Base-by-base conservation (phyloP, 2,113 vertebrate species). In the Scortum barcoo region DNA sequence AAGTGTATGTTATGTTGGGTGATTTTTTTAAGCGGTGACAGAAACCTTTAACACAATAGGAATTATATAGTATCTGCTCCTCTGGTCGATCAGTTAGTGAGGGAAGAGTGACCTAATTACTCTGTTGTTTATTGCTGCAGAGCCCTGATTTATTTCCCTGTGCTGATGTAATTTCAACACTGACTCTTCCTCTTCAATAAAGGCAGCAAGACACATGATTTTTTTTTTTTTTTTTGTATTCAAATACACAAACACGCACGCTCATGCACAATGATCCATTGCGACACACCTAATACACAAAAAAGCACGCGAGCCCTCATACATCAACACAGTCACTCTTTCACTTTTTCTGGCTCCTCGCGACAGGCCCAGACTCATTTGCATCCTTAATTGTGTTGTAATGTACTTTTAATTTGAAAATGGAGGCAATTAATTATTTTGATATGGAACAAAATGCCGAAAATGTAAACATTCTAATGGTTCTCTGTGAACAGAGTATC, bases 331-430 rank as follows among this genome's bases (percentile, higher is more conserved):
- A 89, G 86, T 92, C 90, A 85, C 80, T 92, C 88, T 91, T 89
- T 92, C 90, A 87, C 79, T 93, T 91, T 89, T 81, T 84, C 84
- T 80, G 79, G 87, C 83, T 94, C 80, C 86, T 88, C 57, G 61
- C 78, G 90, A 92, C 92, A 92, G 91, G 89, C 86, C 58, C 84
- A 87, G 89, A 85, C 92, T 95, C 94, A 95, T 95, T 94, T 95
- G 91, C 93, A 93, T 96, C 85, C 88, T 94, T 95, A 96, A 95
- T 95, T 95, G 93, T 93, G 88, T 94, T 93, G 93, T 95, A 96
- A 96, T 96, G 94, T 93, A 94, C 93, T 92, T 95, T 95, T 96
- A 95, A 95, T 95, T 95, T 95, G 94, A 93, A 95, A 94, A 94
- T 83, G 92, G 90, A 93, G 86, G 94, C 94, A 93, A 95, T 95